A percentile compares a stretch with the other conserved stretches of the same genome.
These are phyloP conservation scores for Drosophila subsilvestris DNA, from an alignment of 2,888 invertebrate species.

Conservation along the genomic window DNA sequence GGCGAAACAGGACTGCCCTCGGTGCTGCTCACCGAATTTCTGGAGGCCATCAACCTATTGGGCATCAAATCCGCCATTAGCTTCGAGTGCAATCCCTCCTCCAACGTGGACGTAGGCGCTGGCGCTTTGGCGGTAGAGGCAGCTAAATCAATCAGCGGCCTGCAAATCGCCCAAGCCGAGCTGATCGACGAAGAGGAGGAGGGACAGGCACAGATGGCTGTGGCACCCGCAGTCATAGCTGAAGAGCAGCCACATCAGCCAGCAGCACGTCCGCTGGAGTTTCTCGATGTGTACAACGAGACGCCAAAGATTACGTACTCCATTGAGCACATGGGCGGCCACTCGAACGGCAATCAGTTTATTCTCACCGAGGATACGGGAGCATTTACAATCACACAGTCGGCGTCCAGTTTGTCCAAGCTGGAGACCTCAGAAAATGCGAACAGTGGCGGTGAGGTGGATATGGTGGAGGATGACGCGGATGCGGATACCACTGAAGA, in stretches of 20 bases:
- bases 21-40: constrained; percentile 81
- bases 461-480: constrained; percentile 70
- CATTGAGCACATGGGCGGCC: constrained; percentile 82
- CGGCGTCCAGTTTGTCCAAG: constrained; percentile 63
- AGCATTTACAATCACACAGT: constrained; percentile 80
- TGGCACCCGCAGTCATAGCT: constrained; percentile 37
- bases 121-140: constrained; percentile 27
- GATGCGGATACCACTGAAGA: constrained; percentile 66
- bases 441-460: constrained; percentile 60
- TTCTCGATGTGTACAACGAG: constrained; percentile 82
- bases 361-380: constrained; percentile 82
- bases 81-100: constrained; percentile 81
- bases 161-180: constrained; percentile 78
- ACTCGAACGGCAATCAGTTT: constrained; percentile 80
- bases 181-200: constrained; percentile 72
- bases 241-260: constrained; percentile 51
- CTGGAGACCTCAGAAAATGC: constrained; percentile 58
- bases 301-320: constrained; percentile 83
- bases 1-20: constrained; percentile 82
- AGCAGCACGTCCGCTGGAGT: constrained; percentile 76
- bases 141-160: constrained; percentile 63
- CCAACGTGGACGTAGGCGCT: constrained; percentile 34
- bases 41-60: constrained; percentile 82
- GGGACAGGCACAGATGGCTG: constrained; percentile 19
- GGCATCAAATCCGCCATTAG: constrained; percentile 84